phyloP scores from a whole-genome alignment of 1,140 invertebrate genomes.

The Pomacea maculata region DNA sequence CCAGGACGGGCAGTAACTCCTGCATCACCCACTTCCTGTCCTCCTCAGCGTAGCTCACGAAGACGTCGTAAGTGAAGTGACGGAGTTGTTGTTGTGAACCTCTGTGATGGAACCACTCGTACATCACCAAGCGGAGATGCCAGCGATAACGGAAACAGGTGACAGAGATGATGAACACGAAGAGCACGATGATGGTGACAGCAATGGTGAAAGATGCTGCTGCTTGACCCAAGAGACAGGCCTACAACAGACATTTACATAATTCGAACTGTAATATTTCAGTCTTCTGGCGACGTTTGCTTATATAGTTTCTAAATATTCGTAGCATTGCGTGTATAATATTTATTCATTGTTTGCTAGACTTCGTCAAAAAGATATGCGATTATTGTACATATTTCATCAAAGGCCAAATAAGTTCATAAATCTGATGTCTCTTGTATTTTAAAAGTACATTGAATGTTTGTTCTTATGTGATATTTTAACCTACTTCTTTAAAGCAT shows the following conservation, averaged over 20 bases:
- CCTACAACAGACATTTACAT: not conserved
- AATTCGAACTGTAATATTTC: not conserved
- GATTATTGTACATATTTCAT: not conserved
- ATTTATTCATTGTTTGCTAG: not conserved
- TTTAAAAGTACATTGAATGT: not conserved
- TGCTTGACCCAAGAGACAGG: not conserved
- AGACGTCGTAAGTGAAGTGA: conserved; percentile 25
- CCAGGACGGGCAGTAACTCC: conserved; percentile 11
- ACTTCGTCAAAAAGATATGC: not conserved
- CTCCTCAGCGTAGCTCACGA: conserved; percentile 33
- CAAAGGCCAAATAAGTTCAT: too few relatives aligned
- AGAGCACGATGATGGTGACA: not conserved
- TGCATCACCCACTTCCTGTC: conserved; percentile 30
- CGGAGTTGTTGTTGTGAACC: not conserved
- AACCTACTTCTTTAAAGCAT: not conserved
- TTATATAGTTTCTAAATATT: not conserved
- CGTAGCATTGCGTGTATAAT: not conserved
- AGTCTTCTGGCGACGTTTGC: not conserved
- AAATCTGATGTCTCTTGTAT: not conserved
- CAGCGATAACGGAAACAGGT: conserved; percentile 6
- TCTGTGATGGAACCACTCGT: conserved; percentile 4
- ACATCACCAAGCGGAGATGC: conserved; percentile 9
- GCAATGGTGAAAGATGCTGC: conserved; percentile 3
- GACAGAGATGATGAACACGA: not conserved
- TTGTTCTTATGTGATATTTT: not conserved